Conservation (phyloP, 2,888 invertebrate genomes). For the Acrobasis consociella region DNA sequence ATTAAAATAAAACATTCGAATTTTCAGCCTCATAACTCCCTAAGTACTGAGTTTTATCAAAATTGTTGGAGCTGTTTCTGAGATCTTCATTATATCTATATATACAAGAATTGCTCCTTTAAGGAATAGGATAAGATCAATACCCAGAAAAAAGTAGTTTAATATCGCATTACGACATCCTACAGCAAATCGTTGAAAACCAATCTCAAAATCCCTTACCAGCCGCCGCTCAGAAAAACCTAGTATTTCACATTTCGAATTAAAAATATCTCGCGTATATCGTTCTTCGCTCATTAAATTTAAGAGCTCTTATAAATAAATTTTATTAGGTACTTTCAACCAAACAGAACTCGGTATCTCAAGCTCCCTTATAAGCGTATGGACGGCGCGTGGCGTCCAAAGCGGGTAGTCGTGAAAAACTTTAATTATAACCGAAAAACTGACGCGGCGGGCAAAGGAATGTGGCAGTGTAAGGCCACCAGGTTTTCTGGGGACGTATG, state of each 20-base stretch:
- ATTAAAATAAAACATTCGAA: no score
- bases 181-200: not conserved
- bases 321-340: conserved; percentile 11
- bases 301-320: conserved; percentile 18
- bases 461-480: conserved; percentile 32
- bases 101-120: no score
- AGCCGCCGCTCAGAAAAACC: conserved; percentile 3
- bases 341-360: conserved; percentile 5
- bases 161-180: not conserved
- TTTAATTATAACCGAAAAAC: conserved; percentile 33
- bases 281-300: conserved; percentile 15
- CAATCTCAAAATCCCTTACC: not conserved
- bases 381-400: conserved; percentile 31
- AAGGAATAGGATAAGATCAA: no score
- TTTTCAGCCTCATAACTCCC: no score
- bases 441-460: conserved; percentile 26
- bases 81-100: no score
- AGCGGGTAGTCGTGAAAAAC: conserved; percentile 23
- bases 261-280: conserved; percentile 19
- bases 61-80: no score
- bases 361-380: conserved; percentile 27
- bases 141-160: not conserved
- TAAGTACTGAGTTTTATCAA: no score
- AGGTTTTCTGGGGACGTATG: conserved; percentile 35
- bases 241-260: conserved; percentile 3